phyloP scores from a whole-genome alignment of 2,113 vertebrate genomes.

The Rattus rattus region DNA sequence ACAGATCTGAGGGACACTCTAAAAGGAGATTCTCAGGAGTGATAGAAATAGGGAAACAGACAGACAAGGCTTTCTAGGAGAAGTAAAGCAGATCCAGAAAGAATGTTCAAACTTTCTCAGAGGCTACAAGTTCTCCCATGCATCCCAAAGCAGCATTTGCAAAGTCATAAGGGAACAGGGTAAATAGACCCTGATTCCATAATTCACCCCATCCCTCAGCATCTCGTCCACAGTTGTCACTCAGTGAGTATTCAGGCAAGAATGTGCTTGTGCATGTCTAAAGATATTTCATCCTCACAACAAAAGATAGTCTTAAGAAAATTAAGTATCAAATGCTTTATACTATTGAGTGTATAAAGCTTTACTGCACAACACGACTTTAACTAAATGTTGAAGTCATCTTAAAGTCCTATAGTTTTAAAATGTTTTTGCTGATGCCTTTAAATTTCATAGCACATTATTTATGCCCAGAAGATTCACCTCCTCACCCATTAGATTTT shows the following conservation, averaged over 20 bases:
- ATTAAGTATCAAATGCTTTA: constrained; percentile 13
- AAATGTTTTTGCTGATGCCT: constrained; percentile 47
- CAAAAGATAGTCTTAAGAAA: background rate
- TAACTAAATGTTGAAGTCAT: background rate
- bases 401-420: background rate
- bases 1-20: background rate
- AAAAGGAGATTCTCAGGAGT: background rate
- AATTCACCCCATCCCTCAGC: no score
- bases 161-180: background rate
- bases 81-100: background rate
- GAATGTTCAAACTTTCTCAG: background rate
- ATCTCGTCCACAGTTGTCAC: background rate
- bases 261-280: background rate
- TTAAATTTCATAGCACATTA: constrained; percentile 52
- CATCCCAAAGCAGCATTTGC: background rate
- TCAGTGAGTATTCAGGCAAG: background rate
- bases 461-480: constrained; percentile 50
- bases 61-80: background rate
- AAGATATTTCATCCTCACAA: background rate
- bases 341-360: background rate
- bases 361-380: background rate
- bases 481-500: constrained; percentile 50
- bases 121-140: background rate
- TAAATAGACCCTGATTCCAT: background rate
- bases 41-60: background rate